Evolutionary conservation across 2,888 invertebrate species (phyloP).

Genomic region (Lottia scabra): DNA sequence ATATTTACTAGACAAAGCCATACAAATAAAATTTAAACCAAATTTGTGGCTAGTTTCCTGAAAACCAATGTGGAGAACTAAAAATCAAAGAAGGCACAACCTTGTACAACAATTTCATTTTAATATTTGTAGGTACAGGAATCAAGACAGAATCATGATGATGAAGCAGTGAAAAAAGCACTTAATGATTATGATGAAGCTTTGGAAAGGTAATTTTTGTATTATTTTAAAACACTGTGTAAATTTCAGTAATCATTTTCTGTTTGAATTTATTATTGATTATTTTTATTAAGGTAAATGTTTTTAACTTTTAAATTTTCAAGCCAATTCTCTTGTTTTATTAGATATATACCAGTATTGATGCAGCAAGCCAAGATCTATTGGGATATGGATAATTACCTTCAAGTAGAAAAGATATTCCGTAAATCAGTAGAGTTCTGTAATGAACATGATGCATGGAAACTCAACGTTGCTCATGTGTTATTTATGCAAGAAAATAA

Average conservation of each 20-base stretch:
- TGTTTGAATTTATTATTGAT: too few relatives aligned
- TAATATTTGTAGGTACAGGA: slow-evolving; percentile 78
- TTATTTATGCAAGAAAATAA: slow-evolving; percentile 99
- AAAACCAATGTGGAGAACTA: too few relatives aligned
- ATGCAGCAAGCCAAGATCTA: slow-evolving; percentile 99
- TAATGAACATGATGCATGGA: slow-evolving; percentile 96
- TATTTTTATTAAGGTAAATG: too few relatives aligned
- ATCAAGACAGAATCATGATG: slow-evolving; percentile 88
- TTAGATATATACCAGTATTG: slow-evolving; percentile 93
- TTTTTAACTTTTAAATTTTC: not conserved
- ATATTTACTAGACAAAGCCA: too few relatives aligned
- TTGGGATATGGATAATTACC: slow-evolving; percentile 96
- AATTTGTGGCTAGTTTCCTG: too few relatives aligned
- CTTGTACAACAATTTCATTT: not conserved
- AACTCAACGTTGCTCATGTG: slow-evolving; percentile 97
- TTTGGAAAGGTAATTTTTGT: slow-evolving; percentile 77
- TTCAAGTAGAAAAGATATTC: slow-evolving; percentile 96
- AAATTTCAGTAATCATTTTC: too few relatives aligned
- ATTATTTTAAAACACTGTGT: too few relatives aligned
- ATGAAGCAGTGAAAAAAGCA: slow-evolving; percentile 88
- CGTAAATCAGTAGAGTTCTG: slow-evolving; percentile 98
- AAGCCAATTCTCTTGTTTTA: slow-evolving; percentile 20
- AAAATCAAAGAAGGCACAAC: not conserved
- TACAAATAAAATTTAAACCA: too few relatives aligned
- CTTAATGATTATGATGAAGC: slow-evolving; percentile 92